Conservation (phyloP, 2,888 invertebrate genomes). For the Rutpela maculata region DNA sequence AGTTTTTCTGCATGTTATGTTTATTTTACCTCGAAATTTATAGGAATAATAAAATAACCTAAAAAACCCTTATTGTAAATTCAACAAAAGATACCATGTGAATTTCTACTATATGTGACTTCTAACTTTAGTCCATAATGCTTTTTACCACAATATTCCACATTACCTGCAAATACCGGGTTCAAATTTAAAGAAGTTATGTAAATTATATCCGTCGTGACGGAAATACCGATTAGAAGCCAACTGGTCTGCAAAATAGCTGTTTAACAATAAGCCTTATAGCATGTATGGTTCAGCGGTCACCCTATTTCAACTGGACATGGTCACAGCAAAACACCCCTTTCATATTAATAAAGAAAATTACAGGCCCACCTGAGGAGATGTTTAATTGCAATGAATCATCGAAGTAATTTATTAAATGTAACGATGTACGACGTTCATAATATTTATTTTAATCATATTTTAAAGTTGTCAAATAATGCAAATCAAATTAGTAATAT, state of each 20-base stretch:
- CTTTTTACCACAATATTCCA: not conserved
- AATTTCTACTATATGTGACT: constrained; percentile 2
- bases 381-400: constrained; percentile 33
- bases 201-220: constrained; percentile 39
- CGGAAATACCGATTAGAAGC: constrained; percentile 56
- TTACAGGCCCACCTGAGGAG: constrained; percentile 36
- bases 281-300: constrained; percentile 57
- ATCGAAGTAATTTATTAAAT: constrained; percentile 17
- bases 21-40: no score
- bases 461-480: no score
- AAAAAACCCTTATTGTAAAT: not conserved
- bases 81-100: constrained; percentile 28
- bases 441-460: no score
- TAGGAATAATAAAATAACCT: not conserved
- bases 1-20: no score
- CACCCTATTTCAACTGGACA: constrained; percentile 61
- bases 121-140: constrained; percentile 17
- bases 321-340: constrained; percentile 43
- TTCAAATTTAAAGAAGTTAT: constrained; percentile 37
- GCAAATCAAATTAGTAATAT: no score
- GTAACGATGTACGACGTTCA: not conserved
- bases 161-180: constrained; percentile 29
- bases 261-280: constrained; percentile 57
- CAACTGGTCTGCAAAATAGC: constrained; percentile 61
- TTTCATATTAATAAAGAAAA: constrained; percentile 23